phyloP scores from a whole-genome alignment of 2,888 invertebrate species.

The Sabatieria punctata region DNA sequence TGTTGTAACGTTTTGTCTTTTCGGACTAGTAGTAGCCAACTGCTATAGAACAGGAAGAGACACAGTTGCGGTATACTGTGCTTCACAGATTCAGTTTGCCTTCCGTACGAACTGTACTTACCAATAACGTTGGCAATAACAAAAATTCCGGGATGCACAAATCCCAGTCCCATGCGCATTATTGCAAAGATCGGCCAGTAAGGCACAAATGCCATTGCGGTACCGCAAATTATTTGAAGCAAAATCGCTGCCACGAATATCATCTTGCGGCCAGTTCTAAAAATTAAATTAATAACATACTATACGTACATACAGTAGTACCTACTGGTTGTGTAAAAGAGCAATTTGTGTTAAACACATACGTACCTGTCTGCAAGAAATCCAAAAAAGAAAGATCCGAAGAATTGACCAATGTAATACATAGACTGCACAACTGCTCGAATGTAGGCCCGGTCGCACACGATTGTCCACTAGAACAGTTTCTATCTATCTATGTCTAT shows the following conservation, averaged over 20 bases:
- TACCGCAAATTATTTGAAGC: constrained; percentile 53
- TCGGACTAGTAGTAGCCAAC: too few relatives aligned
- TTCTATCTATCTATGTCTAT: too few relatives aligned
- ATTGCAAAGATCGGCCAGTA: constrained; percentile 51
- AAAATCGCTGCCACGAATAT: constrained; percentile 55
- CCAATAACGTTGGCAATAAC: constrained; percentile 52
- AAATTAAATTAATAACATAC: neutral
- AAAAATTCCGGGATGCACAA: constrained; percentile 66
- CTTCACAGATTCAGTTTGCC: too few relatives aligned
- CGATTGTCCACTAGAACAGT: constrained; percentile 27
- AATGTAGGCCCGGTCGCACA: constrained; percentile 20
- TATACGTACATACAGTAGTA: too few relatives aligned
- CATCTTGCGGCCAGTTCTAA: constrained; percentile 55
- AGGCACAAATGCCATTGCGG: constrained; percentile 51
- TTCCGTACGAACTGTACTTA: too few relatives aligned
- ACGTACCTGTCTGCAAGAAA: constrained; percentile 21
- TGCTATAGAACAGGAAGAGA: too few relatives aligned
- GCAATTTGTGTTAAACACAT: too few relatives aligned
- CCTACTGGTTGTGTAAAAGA: too few relatives aligned
- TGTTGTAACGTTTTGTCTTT: too few relatives aligned
- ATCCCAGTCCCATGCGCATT: constrained; percentile 51
- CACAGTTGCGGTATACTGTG: too few relatives aligned
- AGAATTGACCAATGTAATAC: constrained; percentile 29
- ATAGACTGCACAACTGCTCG: constrained; percentile 26
- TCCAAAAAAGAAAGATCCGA: constrained; percentile 27